Percentiles rank a stretch among this genome's conserved stretches.
Evolutionary conservation across 1,140 invertebrate genomes (phyloP).

Genomic region (Aphidius ervi): DNA sequence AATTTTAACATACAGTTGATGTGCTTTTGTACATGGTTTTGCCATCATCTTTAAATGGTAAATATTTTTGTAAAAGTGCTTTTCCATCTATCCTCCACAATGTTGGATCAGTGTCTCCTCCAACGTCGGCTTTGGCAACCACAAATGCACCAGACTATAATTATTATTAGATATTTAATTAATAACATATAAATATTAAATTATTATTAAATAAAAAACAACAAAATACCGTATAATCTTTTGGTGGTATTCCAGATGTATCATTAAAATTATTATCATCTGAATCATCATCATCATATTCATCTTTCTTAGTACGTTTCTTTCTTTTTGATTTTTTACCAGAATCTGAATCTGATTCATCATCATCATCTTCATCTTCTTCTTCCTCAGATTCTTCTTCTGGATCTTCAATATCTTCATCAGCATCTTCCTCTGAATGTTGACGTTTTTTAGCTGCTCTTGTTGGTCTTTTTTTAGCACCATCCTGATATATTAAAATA

Average conservation of each 20-base stretch:
- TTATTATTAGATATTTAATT: constrained; percentile 2
- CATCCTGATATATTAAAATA: constrained; percentile 25
- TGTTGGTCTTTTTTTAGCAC: constrained; percentile 43
- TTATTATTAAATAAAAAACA: constrained; percentile 7
- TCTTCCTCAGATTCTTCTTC: constrained; percentile 49
- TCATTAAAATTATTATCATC: constrained; percentile 49
- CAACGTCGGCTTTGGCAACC: constrained; percentile 63
- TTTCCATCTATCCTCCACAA: constrained; percentile 80
- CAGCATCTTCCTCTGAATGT: constrained; percentile 48
- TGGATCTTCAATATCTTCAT: constrained; percentile 48
- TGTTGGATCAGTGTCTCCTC: constrained; percentile 58
- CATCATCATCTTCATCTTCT: constrained; percentile 44
- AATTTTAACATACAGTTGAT: constrained; percentile 60
- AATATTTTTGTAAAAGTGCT: constrained; percentile 71
- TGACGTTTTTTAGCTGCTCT: constrained; percentile 48
- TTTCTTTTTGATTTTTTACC: constrained; percentile 47
- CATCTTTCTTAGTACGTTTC: constrained; percentile 47
- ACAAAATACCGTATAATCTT: constrained; percentile 47
- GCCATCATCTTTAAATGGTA: constrained; percentile 66
- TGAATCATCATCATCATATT: constrained; percentile 52
- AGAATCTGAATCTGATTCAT: constrained; percentile 40
- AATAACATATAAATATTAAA: constrained; percentile 1
- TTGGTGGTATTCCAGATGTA: constrained; percentile 44
- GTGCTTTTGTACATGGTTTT: constrained; percentile 71
- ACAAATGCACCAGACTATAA: constrained; percentile 67